phyloP scores from a whole-genome alignment of 2,888 invertebrate species.

The Parnassius mnemosyne region DNA sequence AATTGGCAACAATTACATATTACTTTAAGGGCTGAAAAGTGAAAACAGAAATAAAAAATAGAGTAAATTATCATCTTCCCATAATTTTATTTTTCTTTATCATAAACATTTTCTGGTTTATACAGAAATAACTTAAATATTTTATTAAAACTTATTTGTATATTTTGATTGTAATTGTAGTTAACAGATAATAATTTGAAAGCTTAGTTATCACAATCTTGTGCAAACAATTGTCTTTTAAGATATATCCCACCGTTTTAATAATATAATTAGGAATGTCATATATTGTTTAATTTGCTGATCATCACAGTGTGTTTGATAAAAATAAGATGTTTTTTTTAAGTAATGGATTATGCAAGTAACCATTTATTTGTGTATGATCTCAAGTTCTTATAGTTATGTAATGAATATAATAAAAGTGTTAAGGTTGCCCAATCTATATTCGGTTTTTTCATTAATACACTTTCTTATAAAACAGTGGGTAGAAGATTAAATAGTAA shows the following conservation, averaged over 20 bases:
- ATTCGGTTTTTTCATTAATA: not conserved
- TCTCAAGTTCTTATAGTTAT: constrained; percentile 21
- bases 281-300: constrained; percentile 7
- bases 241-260: constrained; percentile 30
- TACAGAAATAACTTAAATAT: too few relatives aligned
- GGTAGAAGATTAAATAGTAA: constrained; percentile 9
- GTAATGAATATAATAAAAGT: constrained; percentile 17
- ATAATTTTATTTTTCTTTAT: too few relatives aligned
- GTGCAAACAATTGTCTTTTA: constrained; percentile 20
- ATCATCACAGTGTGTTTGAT: constrained; percentile 5
- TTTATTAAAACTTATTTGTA: constrained; percentile 11
- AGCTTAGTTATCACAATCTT: constrained; percentile 4
- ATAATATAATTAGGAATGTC: constrained; percentile 22
- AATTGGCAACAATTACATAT: not conserved
- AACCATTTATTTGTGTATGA: constrained; percentile 12
- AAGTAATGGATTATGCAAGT: constrained; percentile 1
- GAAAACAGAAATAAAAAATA: too few relatives aligned
- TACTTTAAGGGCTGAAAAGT: too few relatives aligned
- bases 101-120: too few relatives aligned
- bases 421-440: not conserved
- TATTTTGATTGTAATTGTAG: constrained; percentile 16
- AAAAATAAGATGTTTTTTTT: constrained; percentile 12
- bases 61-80: too few relatives aligned
- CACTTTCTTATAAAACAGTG: constrained; percentile 26
- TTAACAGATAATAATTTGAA: constrained; percentile 1